Base-by-base conservation (phyloP, 2,113 vertebrate genomes). In the Chaenogobius annularis region DNA sequence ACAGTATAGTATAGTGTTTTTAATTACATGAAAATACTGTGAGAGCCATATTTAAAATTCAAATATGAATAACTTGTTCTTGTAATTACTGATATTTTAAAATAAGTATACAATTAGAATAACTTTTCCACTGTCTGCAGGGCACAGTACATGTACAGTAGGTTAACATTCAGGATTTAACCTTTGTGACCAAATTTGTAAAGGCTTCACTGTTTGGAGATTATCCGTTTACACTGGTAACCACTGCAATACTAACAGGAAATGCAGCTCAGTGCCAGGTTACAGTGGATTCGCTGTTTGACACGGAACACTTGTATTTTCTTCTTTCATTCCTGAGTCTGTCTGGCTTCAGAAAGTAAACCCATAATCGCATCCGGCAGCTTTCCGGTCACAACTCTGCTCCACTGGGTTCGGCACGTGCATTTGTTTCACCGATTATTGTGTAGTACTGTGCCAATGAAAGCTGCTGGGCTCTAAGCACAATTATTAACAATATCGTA, bases 361-460 rank as follows among this genome's bases (percentile, higher is more conserved):
- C 13, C 80, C 14, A 2, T 86, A 88, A 89, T 87, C 71, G 56
- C 73, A 85, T 88, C 81, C 63, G 63, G 67, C 70, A 75, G 84
- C 76, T 78, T 82, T 86, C 63, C 75, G 17, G 69, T 74, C 13
- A 56, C 59, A 70, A 61, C 68, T 78, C 58, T 77, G 48, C 72
- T 50, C 74, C 61, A 31, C 61, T 7, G 37, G 75, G 73, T 79
- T 31, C 22, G 52, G 79, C 78, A 83, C 20, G 66, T 82, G 83
- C 35, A 11, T 13, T 5, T 2, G 54, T 63, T 44, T 75, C 59
- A 56, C 58, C 46, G 37, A 66, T 0, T 48, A 72, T 83, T 79
- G 72, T 79, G 35, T 20, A n/a, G 61, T 20, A 61, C 14, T 61
- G 7, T 31, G 7, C 26, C 6, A 50, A 19, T 50, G 15, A 19